Conservation (phyloP, 2,888 invertebrate genomes). For the Luffia ferchaultella region DNA sequence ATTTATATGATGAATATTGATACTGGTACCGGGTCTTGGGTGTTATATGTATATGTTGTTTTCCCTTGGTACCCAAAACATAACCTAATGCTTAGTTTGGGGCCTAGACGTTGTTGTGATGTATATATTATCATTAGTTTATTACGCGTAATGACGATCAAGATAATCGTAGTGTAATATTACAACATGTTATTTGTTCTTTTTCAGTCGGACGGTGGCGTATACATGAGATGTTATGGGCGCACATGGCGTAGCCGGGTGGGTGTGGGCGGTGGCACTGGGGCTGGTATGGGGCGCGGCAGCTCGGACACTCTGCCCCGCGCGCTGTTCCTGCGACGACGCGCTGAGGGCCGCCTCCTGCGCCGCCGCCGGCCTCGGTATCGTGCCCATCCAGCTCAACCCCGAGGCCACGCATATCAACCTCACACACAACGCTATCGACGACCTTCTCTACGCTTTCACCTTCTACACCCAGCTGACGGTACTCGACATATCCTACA, state of each 20-base stretch:
- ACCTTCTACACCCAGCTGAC: constrained; percentile 82
- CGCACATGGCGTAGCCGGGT: constrained; percentile 54
- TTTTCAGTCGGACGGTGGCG: constrained; percentile 32
- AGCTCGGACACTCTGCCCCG: constrained; percentile 76
- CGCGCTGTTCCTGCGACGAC: constrained; percentile 84
- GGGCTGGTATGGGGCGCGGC: constrained; percentile 60
- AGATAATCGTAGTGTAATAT: no score
- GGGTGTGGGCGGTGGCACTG: constrained; percentile 57
- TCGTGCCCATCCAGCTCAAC: constrained; percentile 89
- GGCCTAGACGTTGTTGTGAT: no score
- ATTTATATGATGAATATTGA: no score
- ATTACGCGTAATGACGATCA: no score
- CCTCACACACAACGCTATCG: constrained; percentile 84
- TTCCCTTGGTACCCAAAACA: no score
- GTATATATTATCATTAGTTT: no score
- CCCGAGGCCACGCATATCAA: constrained; percentile 86
- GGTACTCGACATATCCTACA: constrained; percentile 82
- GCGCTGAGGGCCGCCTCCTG: constrained; percentile 78
- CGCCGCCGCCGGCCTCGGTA: constrained; percentile 79
- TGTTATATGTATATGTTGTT: no score
- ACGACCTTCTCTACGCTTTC: constrained; percentile 79
- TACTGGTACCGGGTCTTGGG: no score
- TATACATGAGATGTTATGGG: constrained; percentile 65
- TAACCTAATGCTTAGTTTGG: no score
- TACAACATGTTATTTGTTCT: no score